A percentile compares a stretch with the other conserved stretches of the same genome.
Evolutionary conservation across 1,140 invertebrate genomes (phyloP).

Genomic region (Metaphire vulgaris): DNA sequence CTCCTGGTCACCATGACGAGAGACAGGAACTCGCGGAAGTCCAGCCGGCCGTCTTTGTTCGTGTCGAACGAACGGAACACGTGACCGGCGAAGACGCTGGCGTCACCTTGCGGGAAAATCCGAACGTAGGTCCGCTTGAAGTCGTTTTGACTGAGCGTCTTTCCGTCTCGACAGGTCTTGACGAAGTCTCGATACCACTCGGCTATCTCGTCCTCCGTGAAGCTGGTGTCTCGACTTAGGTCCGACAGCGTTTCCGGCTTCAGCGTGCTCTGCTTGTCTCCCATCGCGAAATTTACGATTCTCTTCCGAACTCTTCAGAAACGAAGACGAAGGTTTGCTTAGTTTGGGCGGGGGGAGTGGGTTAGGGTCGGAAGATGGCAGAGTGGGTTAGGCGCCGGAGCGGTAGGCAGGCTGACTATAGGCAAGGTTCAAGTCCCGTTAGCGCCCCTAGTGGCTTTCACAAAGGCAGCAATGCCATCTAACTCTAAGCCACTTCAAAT

Average conservation of each 20-base stretch:
- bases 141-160: conserved; percentile 83
- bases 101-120: conserved; percentile 72
- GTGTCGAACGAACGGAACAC: conserved; percentile 4
- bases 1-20: conserved; percentile 58
- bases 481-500: no score
- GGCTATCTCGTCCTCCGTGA: conserved; percentile 5
- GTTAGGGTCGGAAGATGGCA: no score
- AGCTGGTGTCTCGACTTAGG: neutral
- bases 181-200: conserved; percentile 11
- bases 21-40: conserved; percentile 41
- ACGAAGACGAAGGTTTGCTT: no score
- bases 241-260: neutral
- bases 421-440: no score
- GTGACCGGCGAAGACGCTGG: neutral
- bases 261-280: neutral
- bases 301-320: no score
- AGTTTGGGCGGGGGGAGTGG: no score
- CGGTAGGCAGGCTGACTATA: no score
- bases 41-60: neutral
- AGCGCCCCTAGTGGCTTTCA: no score
- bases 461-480: no score
- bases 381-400: no score
- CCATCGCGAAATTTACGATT: no score
- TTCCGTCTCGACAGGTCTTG: conserved; percentile 1
- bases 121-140: conserved; percentile 96